phyloP scores from a whole-genome alignment of 2,888 invertebrate species.

The Plutella xylostella region DNA sequence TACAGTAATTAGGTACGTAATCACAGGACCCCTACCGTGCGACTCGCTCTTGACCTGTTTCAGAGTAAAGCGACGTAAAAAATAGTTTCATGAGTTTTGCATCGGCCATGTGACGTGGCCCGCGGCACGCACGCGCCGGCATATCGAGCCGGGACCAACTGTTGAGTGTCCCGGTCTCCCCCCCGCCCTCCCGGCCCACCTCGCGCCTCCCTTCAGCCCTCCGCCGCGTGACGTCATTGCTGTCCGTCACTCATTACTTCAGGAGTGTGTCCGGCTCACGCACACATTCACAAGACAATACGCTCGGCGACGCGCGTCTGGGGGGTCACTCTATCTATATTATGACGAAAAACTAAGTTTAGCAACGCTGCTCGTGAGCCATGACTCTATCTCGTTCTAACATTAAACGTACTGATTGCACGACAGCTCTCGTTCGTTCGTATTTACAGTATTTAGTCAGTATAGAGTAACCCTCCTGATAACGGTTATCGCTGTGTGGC shows the following conservation, averaged over 20 bases:
- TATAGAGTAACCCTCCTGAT: no score
- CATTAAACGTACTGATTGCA: no score
- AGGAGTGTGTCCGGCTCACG: conserved; percentile 16
- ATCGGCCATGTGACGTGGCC: conserved; percentile 33
- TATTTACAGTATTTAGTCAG: no score
- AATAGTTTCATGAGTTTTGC: background rate
- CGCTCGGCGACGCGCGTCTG: no score
- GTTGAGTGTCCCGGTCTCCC: conserved; percentile 39
- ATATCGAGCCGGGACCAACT: conserved; percentile 60
- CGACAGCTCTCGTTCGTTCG: no score
- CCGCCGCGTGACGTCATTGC: conserved; percentile 45
- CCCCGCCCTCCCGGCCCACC: conserved; percentile 21
- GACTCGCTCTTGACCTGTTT: background rate
- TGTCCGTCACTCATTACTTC: conserved; percentile 15
- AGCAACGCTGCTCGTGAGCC: no score
- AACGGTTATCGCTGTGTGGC: no score
- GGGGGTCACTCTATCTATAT: no score
- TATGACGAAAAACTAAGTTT: no score
- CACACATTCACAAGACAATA: no score
- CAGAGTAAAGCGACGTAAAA: background rate
- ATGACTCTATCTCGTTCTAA: no score
- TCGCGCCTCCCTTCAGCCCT: conserved; percentile 27
- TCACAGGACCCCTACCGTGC: background rate
- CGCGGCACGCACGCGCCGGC: conserved; percentile 53
- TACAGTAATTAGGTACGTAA: background rate